These are phyloP conservation scores for Agriopis leucophaearia DNA, from an alignment of 2,888 invertebrate genomes.

Conservation along the genomic window DNA sequence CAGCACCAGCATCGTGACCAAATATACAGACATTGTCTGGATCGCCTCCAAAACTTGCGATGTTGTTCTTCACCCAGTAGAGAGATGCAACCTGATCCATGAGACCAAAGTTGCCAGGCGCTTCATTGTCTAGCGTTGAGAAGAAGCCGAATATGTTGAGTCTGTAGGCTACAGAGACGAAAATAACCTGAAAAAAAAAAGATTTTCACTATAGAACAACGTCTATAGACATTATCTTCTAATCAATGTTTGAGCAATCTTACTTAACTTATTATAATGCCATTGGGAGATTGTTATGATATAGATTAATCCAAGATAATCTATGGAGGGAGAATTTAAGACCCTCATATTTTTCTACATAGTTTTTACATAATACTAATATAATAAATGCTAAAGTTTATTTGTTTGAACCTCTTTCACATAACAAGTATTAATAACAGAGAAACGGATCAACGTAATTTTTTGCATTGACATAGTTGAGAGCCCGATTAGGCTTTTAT, in stretches of 20 bases:
- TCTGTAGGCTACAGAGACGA: constrained; percentile 92
- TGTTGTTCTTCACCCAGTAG: constrained; percentile 92
- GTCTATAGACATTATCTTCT: background rate
- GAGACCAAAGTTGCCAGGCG: constrained; percentile 92
- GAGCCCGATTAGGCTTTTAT: too few relatives aligned
- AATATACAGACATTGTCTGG: constrained; percentile 91
- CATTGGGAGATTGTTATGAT: too few relatives aligned
- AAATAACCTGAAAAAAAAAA: constrained; percentile 87
- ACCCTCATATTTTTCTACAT: too few relatives aligned
- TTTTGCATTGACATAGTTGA: too few relatives aligned
- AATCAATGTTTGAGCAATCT: background rate
- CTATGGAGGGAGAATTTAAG: too few relatives aligned
- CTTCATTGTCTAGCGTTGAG: constrained; percentile 91
- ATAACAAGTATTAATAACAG: too few relatives aligned
- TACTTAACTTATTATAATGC: too few relatives aligned
- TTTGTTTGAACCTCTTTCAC: too few relatives aligned
- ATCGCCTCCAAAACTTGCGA: constrained; percentile 91
- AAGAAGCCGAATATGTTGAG: constrained; percentile 94
- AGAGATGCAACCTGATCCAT: constrained; percentile 93
- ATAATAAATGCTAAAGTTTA: too few relatives aligned
- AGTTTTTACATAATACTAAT: too few relatives aligned
- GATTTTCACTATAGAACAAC: background rate
- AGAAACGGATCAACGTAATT: too few relatives aligned
- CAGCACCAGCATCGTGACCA: constrained; percentile 93
- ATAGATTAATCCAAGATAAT: too few relatives aligned